Percentiles rank a stretch among this genome's conserved stretches.
Conservation (phyloP, 2,888 invertebrate species). For the Silvanus unidentatus region DNA sequence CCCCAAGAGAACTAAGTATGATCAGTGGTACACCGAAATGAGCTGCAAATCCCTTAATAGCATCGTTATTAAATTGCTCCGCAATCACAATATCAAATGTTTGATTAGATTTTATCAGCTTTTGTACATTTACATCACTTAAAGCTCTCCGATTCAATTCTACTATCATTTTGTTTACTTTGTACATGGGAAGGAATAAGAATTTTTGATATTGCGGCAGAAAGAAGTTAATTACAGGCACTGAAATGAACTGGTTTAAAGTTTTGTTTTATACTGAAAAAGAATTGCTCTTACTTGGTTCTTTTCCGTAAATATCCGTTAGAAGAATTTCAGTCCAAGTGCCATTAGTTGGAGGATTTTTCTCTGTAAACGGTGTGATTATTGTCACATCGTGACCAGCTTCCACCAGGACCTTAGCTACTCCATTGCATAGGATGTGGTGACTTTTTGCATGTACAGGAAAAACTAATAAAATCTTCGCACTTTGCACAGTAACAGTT, state of each 20-base stretch:
- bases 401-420: conserved; percentile 16
- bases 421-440: conserved; percentile 14
- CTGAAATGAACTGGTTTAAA: too few species aligned
- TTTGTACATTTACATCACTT: conserved; percentile 29
- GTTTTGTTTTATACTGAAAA: too few species aligned
- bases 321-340: conserved; percentile 12
- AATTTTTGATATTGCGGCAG: too few species aligned
- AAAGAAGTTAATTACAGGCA: too few species aligned
- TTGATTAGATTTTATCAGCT: conserved; percentile 34
- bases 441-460: conserved; percentile 16
- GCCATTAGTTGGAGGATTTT: conserved; percentile 11
- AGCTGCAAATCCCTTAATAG: conserved; percentile 41
- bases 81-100: conserved; percentile 45
- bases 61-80: conserved; percentile 50
- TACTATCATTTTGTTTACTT: too few species aligned
- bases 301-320: conserved; percentile 7
- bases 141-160: conserved; percentile 25
- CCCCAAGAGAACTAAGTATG: conserved; percentile 45
- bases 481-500: not conserved
- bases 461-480: conserved; percentile 17
- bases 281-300: conserved; percentile 5
- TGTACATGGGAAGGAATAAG: too few species aligned
- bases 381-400: conserved; percentile 20
- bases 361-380: conserved; percentile 9
- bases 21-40: conserved; percentile 42